Percentiles rank a stretch among this genome's conserved stretches.
Evolutionary conservation across 2,113 vertebrate genomes (phyloP).

Genomic region (Periophthalmodon schlosseri): DNA sequence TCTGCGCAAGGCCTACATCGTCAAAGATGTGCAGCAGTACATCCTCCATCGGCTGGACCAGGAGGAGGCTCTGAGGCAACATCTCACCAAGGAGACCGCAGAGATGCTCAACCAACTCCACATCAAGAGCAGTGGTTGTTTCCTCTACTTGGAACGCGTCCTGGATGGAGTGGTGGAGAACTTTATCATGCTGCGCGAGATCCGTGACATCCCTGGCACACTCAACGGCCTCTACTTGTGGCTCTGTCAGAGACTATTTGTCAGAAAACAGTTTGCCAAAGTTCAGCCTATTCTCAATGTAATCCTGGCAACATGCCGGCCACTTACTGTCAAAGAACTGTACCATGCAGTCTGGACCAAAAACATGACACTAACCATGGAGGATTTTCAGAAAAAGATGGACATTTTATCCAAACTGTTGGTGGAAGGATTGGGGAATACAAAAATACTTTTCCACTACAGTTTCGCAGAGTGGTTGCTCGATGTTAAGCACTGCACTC

Average conservation of each 20-base stretch:
- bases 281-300: slow-evolving; percentile 97
- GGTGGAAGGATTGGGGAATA: slow-evolving; percentile 86
- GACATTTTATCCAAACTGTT: slow-evolving; percentile 95
- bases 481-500: slow-evolving; percentile 97
- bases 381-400: slow-evolving; percentile 96
- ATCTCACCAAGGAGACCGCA: slow-evolving; percentile 96
- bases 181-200: slow-evolving; percentile 96
- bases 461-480: slow-evolving; percentile 98
- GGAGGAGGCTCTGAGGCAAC: slow-evolving; percentile 94
- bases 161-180: slow-evolving; percentile 97
- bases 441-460: slow-evolving; percentile 97
- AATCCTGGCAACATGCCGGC: slow-evolving; percentile 92
- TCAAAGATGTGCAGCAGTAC: slow-evolving; percentile 98
- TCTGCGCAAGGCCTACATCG: slow-evolving; percentile 94
- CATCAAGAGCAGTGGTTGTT: slow-evolving; percentile 98
- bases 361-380: slow-evolving; percentile 89
- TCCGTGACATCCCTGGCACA: slow-evolving; percentile 96
- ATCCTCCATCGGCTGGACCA: slow-evolving; percentile 96
- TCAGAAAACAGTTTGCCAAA: slow-evolving; percentile 97
- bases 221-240: slow-evolving; percentile 97
- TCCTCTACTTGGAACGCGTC: slow-evolving; percentile 95
- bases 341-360: slow-evolving; percentile 98
- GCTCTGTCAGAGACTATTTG: slow-evolving; percentile 99
- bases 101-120: slow-evolving; percentile 99
- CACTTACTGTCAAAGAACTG: slow-evolving; percentile 88